These are phyloP conservation scores for Prunella himalayana DNA, from an alignment of 2,113 vertebrate species.

Conservation along the genomic window DNA sequence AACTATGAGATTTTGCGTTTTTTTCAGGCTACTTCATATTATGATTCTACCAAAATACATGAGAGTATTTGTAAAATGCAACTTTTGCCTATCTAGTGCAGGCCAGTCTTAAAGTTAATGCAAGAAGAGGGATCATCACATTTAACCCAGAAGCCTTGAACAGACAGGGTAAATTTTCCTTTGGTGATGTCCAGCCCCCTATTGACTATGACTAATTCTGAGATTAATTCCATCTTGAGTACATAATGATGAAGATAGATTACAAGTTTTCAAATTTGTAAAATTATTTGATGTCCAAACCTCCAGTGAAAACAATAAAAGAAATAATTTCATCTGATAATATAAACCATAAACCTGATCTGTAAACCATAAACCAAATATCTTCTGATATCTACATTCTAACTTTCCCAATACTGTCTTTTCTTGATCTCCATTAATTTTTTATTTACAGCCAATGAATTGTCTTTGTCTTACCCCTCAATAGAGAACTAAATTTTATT, in stretches of 20 bases:
- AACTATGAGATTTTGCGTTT: not conserved
- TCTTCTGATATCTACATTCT: not conserved
- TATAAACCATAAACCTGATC: not conserved
- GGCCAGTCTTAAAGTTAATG: not conserved
- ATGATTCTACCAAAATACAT: not conserved
- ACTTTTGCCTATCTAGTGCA: not conserved
- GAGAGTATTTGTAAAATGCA: not conserved
- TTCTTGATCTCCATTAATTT: not conserved
- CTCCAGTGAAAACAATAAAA: not conserved
- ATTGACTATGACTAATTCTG: not conserved
- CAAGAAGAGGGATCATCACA: not conserved
- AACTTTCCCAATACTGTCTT: not conserved
- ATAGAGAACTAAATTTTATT: not conserved
- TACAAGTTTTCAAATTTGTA: not conserved
- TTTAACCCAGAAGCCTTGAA: not conserved
- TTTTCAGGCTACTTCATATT: not conserved
- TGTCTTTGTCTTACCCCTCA: not conserved
- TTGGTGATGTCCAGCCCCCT: not conserved
- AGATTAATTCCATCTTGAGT: not conserved
- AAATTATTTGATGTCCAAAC: not conserved
- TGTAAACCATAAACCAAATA: not conserved
- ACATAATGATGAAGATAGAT: not conserved
- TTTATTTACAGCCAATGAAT: not conserved
- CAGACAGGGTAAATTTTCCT: not conserved
- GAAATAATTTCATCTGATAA: not conserved